Evolutionary conservation across 53 echinoderm and acorn worm species (phyloP), one percentile per base, ranked within the genome.

Genomic region (Echinometra lucunter): DNA sequence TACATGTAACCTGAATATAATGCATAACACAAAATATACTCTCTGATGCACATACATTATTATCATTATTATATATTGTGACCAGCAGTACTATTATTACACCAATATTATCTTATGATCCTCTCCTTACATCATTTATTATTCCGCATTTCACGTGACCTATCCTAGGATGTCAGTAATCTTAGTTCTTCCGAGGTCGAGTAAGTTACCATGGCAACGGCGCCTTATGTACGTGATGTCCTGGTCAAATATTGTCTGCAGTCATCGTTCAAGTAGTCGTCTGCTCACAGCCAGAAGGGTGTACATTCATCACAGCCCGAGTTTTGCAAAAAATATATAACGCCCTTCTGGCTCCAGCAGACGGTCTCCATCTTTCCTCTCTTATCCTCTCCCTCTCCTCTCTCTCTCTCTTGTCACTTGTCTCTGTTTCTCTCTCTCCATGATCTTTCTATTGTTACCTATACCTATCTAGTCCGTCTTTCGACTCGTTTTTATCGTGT

Each of bases 121-220:
- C 49, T 83, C 49, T 83, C 49, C 40, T 85, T 85, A 85, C 85
- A 85, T 28, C 32, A 85, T 85, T 45, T 44, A 45, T 89, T 60
- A 60, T 15, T 60, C 58, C 40, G 63, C 60, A 23, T 60, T 37
- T 58, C 89, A 37, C 89, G 37, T 89, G 89, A 85, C 89, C 89
- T 53, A 17, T 78, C 78, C 88, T 66, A 94, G 94, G 94, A 94
- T 44, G 66, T 58, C 82, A 91, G 44, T 58, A 58, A 90, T 45
- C 91, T 94, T 82, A 66, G 47, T 94, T 94, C 94, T 40, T 82
- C 94, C 85, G 85, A 94, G 94, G 66, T 94, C 63, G 85, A 94
- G 94, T 94, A 94, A 90, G 95, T 90, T 90, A 58, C 74, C 74
- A 95, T 90, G 91, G 81, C 58, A 78, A 95, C 91, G 89, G 19